Percentiles rank a stretch among this genome's conserved stretches.
Conservation (phyloP, 1,140 invertebrate genomes). For the Cotesia typhae region DNA sequence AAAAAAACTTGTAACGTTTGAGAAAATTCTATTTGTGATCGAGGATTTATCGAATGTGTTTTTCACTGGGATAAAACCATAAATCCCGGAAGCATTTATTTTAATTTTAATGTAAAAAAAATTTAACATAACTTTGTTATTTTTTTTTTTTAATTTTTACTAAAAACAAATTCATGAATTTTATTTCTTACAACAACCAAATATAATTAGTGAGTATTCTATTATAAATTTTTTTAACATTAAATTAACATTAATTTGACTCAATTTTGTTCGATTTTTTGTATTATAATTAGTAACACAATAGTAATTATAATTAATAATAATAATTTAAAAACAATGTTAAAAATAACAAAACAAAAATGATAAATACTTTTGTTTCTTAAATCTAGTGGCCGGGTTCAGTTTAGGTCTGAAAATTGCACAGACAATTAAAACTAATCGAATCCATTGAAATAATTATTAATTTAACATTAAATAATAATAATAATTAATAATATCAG, state of each 20-base stretch:
- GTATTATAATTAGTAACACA: background rate
- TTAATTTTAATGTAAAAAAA: slow-evolving; percentile 26
- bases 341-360: slow-evolving; percentile 22
- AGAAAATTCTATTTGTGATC: background rate
- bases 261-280: too few relatives aligned
- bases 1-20: slow-evolving; percentile 35
- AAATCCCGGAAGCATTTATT: slow-evolving; percentile 29
- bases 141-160: too few relatives aligned
- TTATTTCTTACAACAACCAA: too few relatives aligned
- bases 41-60: slow-evolving; percentile 21
- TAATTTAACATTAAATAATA: background rate
- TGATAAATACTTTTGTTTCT: slow-evolving; percentile 21
- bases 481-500: background rate
- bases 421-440: background rate
- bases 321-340: slow-evolving; percentile 22
- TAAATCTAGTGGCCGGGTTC: slow-evolving; percentile 35
- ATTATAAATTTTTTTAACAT: too few relatives aligned
- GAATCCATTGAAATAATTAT: slow-evolving; percentile 14
- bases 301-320: slow-evolving; percentile 1
- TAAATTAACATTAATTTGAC: too few relatives aligned
- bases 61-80: slow-evolving; percentile 7
- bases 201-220: too few relatives aligned
- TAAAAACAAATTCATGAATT: too few relatives aligned
- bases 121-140: too few relatives aligned
- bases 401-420: slow-evolving; percentile 5